A percentile compares a stretch with the other conserved stretches of the same genome.
Evolutionary conservation across 35 echinoderm and acorn worm genomes (phyloP).

Genomic region (Stichopus chloronotus): DNA sequence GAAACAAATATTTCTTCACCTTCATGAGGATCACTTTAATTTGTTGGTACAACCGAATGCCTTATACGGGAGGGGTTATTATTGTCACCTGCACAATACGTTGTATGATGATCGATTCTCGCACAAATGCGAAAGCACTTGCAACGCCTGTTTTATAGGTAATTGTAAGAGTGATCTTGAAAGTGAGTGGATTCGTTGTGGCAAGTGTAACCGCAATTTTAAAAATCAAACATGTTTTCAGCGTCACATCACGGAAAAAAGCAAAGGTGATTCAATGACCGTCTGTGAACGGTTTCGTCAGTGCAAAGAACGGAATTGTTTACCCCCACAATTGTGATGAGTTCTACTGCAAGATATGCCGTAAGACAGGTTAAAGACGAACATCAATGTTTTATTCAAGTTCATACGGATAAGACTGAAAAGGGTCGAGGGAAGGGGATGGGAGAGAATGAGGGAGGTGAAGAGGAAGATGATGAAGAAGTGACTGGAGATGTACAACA

Average conservation of each 20-base stretch:
- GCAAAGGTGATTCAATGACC: background rate
- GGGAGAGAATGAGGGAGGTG: background rate
- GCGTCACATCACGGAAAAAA: background rate
- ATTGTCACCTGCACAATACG: background rate
- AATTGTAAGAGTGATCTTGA: no score
- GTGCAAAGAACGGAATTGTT: background rate
- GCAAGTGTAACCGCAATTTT: background rate
- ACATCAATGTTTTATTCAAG: no score
- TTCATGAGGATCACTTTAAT: constrained; percentile 8
- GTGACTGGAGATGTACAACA: constrained; percentile 5
- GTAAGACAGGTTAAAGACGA: background rate
- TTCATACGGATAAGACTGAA: no score
- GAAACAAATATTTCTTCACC: constrained; percentile 4
- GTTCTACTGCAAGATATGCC: background rate
- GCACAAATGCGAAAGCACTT: background rate
- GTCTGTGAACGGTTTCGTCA: background rate
- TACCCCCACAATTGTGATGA: background rate
- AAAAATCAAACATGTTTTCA: background rate
- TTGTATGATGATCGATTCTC: background rate
- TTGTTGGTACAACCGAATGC: constrained; percentile 14
- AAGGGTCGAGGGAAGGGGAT: background rate
- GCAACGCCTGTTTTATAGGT: background rate
- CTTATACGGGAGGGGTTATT: background rate
- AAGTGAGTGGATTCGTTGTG: background rate
- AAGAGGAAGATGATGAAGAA: background rate